Percentiles rank a stretch among this genome's conserved stretches.
phyloP scores from a whole-genome alignment of 2,797 vertebrate genomes.

The Hylomyscus alleni region DNA sequence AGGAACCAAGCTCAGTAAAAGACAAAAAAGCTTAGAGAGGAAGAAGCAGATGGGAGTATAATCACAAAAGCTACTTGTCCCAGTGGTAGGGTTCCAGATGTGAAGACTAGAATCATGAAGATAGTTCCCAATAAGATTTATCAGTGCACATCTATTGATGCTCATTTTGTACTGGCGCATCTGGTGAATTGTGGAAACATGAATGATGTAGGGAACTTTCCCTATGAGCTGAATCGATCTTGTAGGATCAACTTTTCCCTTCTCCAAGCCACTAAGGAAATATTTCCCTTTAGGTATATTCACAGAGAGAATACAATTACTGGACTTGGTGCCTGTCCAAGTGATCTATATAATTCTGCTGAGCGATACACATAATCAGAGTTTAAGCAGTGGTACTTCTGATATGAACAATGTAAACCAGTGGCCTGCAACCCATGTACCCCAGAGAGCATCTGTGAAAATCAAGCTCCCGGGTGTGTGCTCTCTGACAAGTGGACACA shows the following conservation, averaged over 20 bases:
- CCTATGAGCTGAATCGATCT: neutral
- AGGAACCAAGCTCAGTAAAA: neutral
- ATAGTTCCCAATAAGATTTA: neutral
- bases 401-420: conserved; percentile 2
- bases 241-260: neutral
- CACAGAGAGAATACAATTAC: neutral
- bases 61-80: neutral
- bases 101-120: neutral
- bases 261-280: neutral
- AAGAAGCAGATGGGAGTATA: neutral
- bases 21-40: neutral
- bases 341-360: neutral
- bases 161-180: neutral
- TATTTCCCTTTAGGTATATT: neutral
- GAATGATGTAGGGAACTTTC: conserved; percentile 7
- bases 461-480: neutral
- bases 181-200: neutral
- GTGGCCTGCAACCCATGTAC: neutral
- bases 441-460: neutral
- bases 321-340: neutral
- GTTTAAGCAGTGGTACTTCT: neutral
- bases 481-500: neutral
- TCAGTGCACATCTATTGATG: neutral
- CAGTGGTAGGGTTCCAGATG: neutral
- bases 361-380: neutral